These are phyloP conservation scores for Zeus faber DNA, from an alignment of 2,113 vertebrate genomes.

Conservation along the genomic window DNA sequence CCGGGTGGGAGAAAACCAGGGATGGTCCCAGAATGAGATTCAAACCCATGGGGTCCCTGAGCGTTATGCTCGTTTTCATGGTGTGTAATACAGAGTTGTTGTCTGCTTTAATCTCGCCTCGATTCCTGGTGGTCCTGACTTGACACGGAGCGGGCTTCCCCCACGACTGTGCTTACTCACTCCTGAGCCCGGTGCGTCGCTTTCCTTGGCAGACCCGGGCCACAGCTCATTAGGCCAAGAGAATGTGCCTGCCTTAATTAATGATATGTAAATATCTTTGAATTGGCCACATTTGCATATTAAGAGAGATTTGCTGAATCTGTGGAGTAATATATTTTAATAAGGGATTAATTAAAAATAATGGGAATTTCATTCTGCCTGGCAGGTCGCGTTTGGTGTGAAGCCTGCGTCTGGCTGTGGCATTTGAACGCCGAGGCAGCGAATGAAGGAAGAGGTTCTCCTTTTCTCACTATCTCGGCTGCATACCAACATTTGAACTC, in stretches of 20 bases:
- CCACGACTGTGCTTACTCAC: slow-evolving; percentile 69
- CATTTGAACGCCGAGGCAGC: slow-evolving; percentile 63
- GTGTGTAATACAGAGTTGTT: too few species aligned
- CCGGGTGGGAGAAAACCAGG: too few species aligned
- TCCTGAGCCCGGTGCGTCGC: slow-evolving; percentile 66
- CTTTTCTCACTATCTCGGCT: slow-evolving; percentile 52
- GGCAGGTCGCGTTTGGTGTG: slow-evolving; percentile 97
- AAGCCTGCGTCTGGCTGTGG: slow-evolving; percentile 76
- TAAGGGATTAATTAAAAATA: slow-evolving; percentile 99
- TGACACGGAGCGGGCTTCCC: slow-evolving; percentile 55
- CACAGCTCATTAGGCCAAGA: slow-evolving; percentile 99
- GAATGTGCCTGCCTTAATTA: slow-evolving; percentile 99
- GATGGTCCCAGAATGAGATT: too few species aligned
- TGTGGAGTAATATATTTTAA: slow-evolving; percentile 99
- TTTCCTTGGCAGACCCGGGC: slow-evolving; percentile 89
- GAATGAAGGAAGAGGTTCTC: slow-evolving; percentile 53
- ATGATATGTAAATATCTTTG: slow-evolving; percentile 99
- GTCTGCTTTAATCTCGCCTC: slow-evolving; percentile 36
- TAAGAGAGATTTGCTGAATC: slow-evolving; percentile 99
- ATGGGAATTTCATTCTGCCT: slow-evolving; percentile 99
- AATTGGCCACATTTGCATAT: slow-evolving; percentile 99
- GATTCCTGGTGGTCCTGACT: slow-evolving; percentile 64
- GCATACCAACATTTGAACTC: slow-evolving; percentile 58
- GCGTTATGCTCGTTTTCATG: too few species aligned
- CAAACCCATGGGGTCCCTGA: too few species aligned